A percentile compares a stretch with the other conserved stretches of the same genome.
Evolutionary conservation across 2,888 invertebrate species (phyloP).

Genomic region (Drosophila infuscata): DNA sequence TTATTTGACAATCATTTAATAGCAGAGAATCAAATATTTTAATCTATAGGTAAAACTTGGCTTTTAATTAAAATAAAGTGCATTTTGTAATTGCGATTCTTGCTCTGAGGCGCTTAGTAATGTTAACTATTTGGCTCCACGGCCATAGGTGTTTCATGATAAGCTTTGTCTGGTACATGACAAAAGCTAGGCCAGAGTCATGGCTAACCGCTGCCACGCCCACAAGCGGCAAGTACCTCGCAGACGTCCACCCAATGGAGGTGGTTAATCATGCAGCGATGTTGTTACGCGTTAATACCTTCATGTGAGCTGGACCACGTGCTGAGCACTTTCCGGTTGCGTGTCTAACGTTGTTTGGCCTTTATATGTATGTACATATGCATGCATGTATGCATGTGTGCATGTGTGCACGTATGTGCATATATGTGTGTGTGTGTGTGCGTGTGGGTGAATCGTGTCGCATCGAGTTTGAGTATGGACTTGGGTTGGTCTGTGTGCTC

Average conservation of each 20-base stretch:
- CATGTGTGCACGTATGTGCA: not conserved
- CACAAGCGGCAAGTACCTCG: not conserved
- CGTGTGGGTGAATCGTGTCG: constrained; percentile 30
- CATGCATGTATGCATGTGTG: constrained; percentile 1
- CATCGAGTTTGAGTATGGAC: constrained; percentile 24
- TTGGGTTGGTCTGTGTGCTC: constrained; percentile 34
- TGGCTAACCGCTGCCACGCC: constrained; percentile 48
- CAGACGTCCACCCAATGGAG: constrained; percentile 44
- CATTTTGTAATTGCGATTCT: not conserved
- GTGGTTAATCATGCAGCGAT: constrained; percentile 84
- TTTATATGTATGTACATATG: constrained; percentile 4
- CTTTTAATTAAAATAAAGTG: not conserved
- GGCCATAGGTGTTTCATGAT: constrained; percentile 22
- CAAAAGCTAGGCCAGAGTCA: constrained; percentile 59
- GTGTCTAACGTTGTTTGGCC: constrained; percentile 62
- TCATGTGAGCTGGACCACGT: constrained; percentile 85
- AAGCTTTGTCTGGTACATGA: constrained; percentile 46
- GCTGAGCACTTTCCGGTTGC: constrained; percentile 66
- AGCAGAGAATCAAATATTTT: not conserved
- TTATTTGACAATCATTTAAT: not conserved
- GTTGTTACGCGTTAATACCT: constrained; percentile 85
- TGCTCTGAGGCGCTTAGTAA: constrained; percentile 36
- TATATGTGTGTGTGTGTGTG: not conserved
- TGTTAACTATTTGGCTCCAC: constrained; percentile 23
- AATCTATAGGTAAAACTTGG: not conserved